Conservation (phyloP, 2,888 invertebrate genomes). For the Colostygia pectinataria region DNA sequence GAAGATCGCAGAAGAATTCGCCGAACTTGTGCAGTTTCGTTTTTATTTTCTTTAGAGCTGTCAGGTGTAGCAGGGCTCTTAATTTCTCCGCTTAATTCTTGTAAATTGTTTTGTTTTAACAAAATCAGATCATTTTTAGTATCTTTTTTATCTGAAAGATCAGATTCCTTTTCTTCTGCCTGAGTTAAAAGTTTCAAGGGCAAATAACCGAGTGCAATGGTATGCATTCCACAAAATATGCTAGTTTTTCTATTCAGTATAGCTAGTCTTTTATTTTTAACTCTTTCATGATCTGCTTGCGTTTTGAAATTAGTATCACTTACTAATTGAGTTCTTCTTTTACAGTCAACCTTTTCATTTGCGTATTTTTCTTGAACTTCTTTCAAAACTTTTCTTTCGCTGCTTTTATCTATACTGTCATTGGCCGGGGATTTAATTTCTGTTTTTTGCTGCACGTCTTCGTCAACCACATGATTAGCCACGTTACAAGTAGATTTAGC, state of each 20-base stretch:
- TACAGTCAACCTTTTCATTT: conserved; percentile 27
- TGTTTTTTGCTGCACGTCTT: conserved; percentile 19
- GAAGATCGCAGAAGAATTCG: conserved; percentile 55
- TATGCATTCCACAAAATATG: conserved; percentile 40
- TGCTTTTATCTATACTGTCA: conserved; percentile 38
- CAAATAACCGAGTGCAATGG: conserved; percentile 58
- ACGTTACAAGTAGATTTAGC: neutral
- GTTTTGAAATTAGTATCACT: conserved; percentile 21
- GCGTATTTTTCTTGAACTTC: conserved; percentile 57
- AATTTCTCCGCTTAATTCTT: conserved; percentile 25
- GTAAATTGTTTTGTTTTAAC: conserved; percentile 13
- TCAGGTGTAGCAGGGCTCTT: conserved; percentile 25
- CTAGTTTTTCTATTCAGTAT: conserved; percentile 58
- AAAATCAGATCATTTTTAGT: neutral
- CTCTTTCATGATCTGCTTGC: conserved; percentile 44
- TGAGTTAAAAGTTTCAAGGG: conserved; percentile 36
- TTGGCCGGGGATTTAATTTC: conserved; percentile 19
- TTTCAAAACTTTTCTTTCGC: conserved; percentile 52
- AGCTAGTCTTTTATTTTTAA: conserved; percentile 57
- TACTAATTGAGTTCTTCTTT: conserved; percentile 10
- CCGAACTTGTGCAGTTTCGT: conserved; percentile 31
- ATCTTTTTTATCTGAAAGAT: neutral
- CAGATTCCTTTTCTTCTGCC: neutral
- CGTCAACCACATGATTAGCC: neutral
- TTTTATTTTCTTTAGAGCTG: conserved; percentile 47